Evolutionary conservation across 23 tunicate genomes (phyloP).

Genomic region (Styela clava): DNA sequence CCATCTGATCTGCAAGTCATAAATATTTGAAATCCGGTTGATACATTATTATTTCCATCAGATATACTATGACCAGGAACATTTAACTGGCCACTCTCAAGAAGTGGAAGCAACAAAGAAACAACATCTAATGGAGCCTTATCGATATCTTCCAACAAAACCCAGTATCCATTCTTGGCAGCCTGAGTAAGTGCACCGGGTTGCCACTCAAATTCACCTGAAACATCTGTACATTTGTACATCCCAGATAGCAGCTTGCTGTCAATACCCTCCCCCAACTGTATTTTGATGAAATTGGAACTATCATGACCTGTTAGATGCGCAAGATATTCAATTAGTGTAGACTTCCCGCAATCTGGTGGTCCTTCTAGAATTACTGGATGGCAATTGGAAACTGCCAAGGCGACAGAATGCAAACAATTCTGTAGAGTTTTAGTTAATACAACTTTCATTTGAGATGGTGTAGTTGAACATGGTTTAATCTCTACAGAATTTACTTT

Average conservation of each 20-base stretch:
- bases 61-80: slow-evolving; percentile 62
- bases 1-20: slow-evolving; percentile 55
- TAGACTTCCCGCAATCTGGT: slow-evolving; percentile 93
- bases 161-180: slow-evolving; percentile 75
- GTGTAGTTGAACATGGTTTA: neutral
- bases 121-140: slow-evolving; percentile 93
- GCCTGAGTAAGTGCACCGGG: slow-evolving; percentile 86
- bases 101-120: slow-evolving; percentile 69
- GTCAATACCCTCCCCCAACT: slow-evolving; percentile 89
- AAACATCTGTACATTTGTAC: slow-evolving; percentile 66
- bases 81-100: slow-evolving; percentile 46
- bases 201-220: slow-evolving; percentile 90
- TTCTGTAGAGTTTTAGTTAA: neutral
- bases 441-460: neutral
- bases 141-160: slow-evolving; percentile 90
- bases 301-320: slow-evolving; percentile 36
- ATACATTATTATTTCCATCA: slow-evolving; percentile 9
- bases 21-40: slow-evolving; percentile 62
- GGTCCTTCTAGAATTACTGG: slow-evolving; percentile 79
- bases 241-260: slow-evolving; percentile 85
- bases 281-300: slow-evolving; percentile 55
- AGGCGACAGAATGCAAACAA: slow-evolving; percentile 26
- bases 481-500: neutral
- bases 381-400: slow-evolving; percentile 48
- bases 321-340: slow-evolving; percentile 72